Evolutionary conservation across 2,113 vertebrate species (phyloP).

Genomic region (Pollimyrus isidori): DNA sequence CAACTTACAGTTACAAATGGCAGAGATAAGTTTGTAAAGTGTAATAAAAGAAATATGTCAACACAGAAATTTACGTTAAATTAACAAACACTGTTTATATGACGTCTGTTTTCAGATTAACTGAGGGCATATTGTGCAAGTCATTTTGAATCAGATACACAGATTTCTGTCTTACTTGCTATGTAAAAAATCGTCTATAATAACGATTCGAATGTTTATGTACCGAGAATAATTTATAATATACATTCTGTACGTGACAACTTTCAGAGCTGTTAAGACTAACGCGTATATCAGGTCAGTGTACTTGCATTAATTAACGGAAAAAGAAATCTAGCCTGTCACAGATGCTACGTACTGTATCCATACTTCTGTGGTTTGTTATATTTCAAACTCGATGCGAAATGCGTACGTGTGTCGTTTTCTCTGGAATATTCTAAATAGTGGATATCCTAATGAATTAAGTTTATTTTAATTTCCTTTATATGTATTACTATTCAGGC

Average conservation of each 20-base stretch:
- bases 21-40: neutral
- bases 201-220: neutral
- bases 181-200: neutral
- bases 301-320: neutral
- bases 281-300: neutral
- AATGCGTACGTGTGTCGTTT: neutral
- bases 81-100: neutral
- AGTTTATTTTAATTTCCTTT: neutral
- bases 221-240: neutral
- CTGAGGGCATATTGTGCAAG: neutral
- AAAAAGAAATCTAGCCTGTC: neutral
- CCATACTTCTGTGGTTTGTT: neutral
- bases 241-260: neutral
- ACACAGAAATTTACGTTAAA: neutral
- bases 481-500: neutral
- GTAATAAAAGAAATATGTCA: neutral
- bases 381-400: neutral
- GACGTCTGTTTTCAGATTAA: neutral
- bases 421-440: neutral
- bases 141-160: neutral
- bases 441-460: neutral
- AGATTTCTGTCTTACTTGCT: neutral
- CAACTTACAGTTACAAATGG: neutral
- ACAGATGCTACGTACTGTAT: neutral
- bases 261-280: neutral